These are phyloP conservation scores for Euwallacea fornicatus DNA, from an alignment of 1,140 invertebrate species.

Conservation along the genomic window DNA sequence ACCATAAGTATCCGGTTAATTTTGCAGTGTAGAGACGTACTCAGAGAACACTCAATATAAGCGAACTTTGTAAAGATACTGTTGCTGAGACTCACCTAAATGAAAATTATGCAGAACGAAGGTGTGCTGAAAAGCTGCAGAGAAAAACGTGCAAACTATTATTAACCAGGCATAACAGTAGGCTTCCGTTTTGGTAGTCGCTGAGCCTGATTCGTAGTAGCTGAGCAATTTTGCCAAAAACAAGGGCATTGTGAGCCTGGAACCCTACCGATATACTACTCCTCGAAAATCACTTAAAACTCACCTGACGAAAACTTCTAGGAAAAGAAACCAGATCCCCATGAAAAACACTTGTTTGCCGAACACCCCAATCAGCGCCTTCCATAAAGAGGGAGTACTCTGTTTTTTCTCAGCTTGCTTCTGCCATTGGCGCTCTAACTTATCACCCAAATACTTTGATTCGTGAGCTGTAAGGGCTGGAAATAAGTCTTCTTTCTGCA, in stretches of 20 bases:
- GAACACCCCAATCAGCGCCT: slow-evolving; percentile 40
- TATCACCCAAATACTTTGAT: slow-evolving; percentile 56
- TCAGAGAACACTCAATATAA: no score
- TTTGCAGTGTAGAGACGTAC: no score
- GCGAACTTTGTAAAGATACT: no score
- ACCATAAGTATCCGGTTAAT: no score
- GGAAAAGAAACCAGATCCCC: slow-evolving; percentile 33
- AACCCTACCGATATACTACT: slow-evolving; percentile 1
- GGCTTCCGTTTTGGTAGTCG: slow-evolving; percentile 55
- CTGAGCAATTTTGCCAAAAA: slow-evolving; percentile 34
- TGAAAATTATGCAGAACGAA: slow-evolving; percentile 72
- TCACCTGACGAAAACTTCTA: slow-evolving; percentile 48
- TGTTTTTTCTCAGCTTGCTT: slow-evolving; percentile 46
- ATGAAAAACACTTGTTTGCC: slow-evolving; percentile 32
- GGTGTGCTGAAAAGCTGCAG: slow-evolving; percentile 72
- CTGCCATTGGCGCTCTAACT: slow-evolving; percentile 60
- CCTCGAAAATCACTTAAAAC: slow-evolving; percentile 24
- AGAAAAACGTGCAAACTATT: slow-evolving; percentile 64
- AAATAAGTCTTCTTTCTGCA: slow-evolving; percentile 44
- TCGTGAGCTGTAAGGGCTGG: slow-evolving; percentile 33
- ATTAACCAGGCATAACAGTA: slow-evolving; percentile 71
- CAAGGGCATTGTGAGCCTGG: slow-evolving; percentile 55
- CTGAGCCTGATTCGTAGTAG: slow-evolving; percentile 32
- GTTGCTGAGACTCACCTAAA: slow-evolving; percentile 47
- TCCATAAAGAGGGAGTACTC: slow-evolving; percentile 49